Percentiles rank a stretch among this genome's conserved stretches.
Evolutionary conservation across 1,140 invertebrate species (phyloP).

Genomic region (Reticulitermes speratus): DNA sequence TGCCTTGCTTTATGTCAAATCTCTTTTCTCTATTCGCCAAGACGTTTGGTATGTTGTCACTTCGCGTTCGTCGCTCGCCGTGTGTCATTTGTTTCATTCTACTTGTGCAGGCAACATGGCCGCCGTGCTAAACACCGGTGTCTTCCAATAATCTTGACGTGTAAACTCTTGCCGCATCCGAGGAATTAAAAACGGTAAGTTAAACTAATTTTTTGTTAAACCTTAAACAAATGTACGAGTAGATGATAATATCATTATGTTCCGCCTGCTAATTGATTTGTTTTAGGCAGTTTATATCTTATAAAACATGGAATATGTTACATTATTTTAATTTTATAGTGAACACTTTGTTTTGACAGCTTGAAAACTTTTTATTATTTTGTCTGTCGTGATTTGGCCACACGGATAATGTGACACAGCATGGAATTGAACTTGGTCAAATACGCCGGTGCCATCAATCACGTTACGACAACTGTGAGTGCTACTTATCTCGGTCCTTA

Average conservation of each 20-base stretch:
- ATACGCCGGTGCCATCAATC: neutral
- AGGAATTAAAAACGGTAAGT: constrained; percentile 1
- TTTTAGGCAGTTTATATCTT: no score
- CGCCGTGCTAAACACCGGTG: constrained; percentile 21
- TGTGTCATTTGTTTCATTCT: constrained; percentile 32
- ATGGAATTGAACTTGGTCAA: neutral
- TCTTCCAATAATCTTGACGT: neutral
- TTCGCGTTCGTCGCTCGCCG: constrained; percentile 20
- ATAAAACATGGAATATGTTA: no score
- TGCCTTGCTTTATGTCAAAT: constrained; percentile 7
- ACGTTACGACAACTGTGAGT: constrained; percentile 7
- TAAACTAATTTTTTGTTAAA: neutral
- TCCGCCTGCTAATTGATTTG: no score
- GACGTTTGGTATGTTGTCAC: neutral
- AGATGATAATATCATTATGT: no score
- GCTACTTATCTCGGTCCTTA: neutral
- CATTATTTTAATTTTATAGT: no score
- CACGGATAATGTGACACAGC: neutral
- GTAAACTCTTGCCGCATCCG: neutral
- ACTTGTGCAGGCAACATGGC: constrained; percentile 31
- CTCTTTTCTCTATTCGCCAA: neutral
- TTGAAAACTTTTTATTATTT: neutral
- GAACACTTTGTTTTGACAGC: no score
- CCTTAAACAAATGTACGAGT: neutral
- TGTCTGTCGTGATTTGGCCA: neutral